Base-by-base conservation (phyloP, 2,797 vertebrate species). In the Hafferia zeledoni region DNA sequence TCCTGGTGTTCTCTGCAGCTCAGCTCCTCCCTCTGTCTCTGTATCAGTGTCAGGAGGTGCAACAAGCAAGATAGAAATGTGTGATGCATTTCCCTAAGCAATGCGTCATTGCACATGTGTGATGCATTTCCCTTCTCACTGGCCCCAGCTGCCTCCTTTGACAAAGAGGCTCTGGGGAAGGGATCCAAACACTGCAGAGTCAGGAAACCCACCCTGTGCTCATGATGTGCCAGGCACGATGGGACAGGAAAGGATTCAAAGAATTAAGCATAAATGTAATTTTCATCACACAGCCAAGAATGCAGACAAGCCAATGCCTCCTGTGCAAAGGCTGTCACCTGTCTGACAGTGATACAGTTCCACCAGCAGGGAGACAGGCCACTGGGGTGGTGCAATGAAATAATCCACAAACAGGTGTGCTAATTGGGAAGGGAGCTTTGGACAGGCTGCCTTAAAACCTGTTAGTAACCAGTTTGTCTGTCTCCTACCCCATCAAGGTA, bases 331-430 rank as follows among this genome's bases (percentile, higher is more conserved):
- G 60, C 69, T 41, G 41, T 7, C 55, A 55, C 77, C 76, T 14
- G 4, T 43, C 20, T 47, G n/a, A 49, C 35, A 49, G 2, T 10
- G 25, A 14, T 1, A 39, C 24, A 72, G 46, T 43, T 65, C 1
- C 60, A 61, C 18, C 46, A 77, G 53, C 25, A 86, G 60, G 33
- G 63, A 72, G 43, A 68, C 9, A 31, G 0, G 41, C 6, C 30
- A 24, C 46, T 2, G 27, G 10, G 22, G 64, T 83, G 74, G 69
- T 81, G 72, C 88, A 91, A 91, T 35, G 24, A 86, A 93, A 46
- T 60, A 24, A 81, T 78, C n/a, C 59, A 71, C 49, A 55, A 96
- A 81, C 90, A 84, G 86, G 83, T 84, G 87, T 93, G 50, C 43
- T 47, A 47, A 49, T 37, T 81, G 57, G 31, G 79, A 95, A 90